Conservation (phyloP, 2,888 invertebrate genomes). For the Melitaea athalia region DNA sequence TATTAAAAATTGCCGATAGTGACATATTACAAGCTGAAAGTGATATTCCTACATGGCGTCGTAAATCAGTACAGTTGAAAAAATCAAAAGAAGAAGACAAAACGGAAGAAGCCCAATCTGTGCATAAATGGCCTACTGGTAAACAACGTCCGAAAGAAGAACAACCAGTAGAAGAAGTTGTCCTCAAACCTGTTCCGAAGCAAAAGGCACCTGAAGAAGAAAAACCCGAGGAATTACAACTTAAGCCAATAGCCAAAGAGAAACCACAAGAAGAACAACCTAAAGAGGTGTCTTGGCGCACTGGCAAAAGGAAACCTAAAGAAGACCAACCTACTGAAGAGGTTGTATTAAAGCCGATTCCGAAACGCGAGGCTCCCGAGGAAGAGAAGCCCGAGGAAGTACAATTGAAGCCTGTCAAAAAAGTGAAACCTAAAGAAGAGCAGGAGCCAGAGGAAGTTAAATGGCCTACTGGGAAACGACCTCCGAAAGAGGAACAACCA, state of each 20-base stretch:
- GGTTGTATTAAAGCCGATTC: conserved; percentile 70
- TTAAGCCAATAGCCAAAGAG: conserved; percentile 17
- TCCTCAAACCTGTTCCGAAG: conserved; percentile 52
- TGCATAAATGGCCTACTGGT: no score
- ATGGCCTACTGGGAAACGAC: conserved; percentile 50
- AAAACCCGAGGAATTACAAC: conserved; percentile 6
- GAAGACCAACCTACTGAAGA: conserved; percentile 55
- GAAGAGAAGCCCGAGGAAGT: conserved; percentile 52
- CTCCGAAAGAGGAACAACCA: conserved; percentile 53
- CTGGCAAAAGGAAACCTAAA: conserved; percentile 55
- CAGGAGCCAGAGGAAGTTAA: conserved; percentile 54
- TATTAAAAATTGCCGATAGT: conserved; percentile 60
- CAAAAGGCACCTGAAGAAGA: conserved; percentile 49
- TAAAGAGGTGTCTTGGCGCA: conserved; percentile 58
- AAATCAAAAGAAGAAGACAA: conserved; percentile 28
- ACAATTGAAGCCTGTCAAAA: conserved; percentile 49
- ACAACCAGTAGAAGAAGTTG: conserved; percentile 59
- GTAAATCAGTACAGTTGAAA: background rate
- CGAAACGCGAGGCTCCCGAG: conserved; percentile 50
- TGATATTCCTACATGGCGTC: conserved; percentile 41
- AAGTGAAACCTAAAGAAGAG: conserved; percentile 43
- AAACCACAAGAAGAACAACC: conserved; percentile 57
- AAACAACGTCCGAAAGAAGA: background rate
- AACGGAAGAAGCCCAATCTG: no score
- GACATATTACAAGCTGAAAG: conserved; percentile 29